A percentile compares a stretch with the other conserved stretches of the same genome.
Conservation (phyloP, 1,140 invertebrate genomes). For the Linepithema humile region DNA sequence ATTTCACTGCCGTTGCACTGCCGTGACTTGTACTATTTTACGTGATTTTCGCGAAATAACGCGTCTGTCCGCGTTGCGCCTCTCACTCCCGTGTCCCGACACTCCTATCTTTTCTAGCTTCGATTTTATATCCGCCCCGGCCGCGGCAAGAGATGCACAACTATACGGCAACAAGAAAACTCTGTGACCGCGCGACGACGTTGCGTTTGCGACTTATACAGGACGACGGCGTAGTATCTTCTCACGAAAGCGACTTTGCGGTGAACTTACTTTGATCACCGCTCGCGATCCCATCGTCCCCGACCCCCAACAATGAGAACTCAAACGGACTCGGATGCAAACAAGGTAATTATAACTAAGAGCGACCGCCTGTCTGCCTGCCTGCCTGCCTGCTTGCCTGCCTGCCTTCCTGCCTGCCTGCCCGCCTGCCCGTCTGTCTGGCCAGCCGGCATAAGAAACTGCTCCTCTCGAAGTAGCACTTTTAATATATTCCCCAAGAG, state of each 20-base stretch:
- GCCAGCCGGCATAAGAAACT: slow-evolving; percentile 45
- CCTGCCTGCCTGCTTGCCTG: too few relatives aligned
- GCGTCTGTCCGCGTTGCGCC: neutral
- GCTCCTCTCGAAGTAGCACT: slow-evolving; percentile 27
- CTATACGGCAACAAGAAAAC: too few relatives aligned
- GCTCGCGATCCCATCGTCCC: neutral
- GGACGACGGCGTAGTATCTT: neutral
- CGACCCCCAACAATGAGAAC: slow-evolving; percentile 50
- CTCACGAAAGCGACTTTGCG: slow-evolving; percentile 13
- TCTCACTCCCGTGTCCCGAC: neutral
- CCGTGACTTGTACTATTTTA: slow-evolving; percentile 31
- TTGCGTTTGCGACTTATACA: neutral
- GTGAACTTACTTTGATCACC: slow-evolving; percentile 30
- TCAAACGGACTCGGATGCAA: slow-evolving; percentile 57
- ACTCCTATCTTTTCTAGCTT: slow-evolving; percentile 21
- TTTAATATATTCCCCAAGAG: slow-evolving; percentile 58
- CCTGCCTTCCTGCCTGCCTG: too few relatives aligned
- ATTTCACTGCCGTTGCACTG: slow-evolving; percentile 18
- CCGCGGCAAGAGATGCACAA: neutral
- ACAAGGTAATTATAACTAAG: slow-evolving; percentile 64
- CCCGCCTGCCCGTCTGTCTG: too few relatives aligned
- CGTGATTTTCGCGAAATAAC: slow-evolving; percentile 38
- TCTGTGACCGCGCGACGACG: neutral
- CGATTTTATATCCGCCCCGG: neutral
- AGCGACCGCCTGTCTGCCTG: neutral